Evolutionary conservation across 1,140 invertebrate genomes (phyloP).

Genomic region (Mesaphorura yosii): DNA sequence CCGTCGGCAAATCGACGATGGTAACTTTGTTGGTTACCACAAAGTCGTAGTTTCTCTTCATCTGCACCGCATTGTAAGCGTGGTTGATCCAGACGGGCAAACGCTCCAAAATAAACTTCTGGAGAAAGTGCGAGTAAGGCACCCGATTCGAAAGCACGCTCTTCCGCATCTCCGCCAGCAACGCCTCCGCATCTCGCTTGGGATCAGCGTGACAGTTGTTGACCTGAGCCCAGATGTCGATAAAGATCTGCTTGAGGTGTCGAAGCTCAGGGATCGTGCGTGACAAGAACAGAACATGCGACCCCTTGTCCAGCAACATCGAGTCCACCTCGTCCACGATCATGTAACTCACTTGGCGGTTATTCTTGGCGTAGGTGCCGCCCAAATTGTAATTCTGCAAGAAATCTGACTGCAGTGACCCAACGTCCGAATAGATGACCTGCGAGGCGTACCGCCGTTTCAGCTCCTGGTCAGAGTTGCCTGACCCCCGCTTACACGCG

Average conservation of each 20-base stretch:
- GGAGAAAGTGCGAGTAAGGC: background rate
- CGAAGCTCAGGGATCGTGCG: constrained; percentile 10
- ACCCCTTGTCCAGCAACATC: constrained; percentile 22
- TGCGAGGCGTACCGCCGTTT: constrained; percentile 3
- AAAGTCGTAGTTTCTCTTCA: background rate
- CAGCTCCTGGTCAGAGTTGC: too few species aligned
- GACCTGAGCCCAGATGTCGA: constrained; percentile 21
- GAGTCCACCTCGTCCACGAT: constrained; percentile 25
- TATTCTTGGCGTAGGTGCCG: background rate
- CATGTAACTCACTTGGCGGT: background rate
- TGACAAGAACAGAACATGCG: constrained; percentile 13
- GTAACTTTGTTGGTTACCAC: constrained; percentile 26
- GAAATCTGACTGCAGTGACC: constrained; percentile 13
- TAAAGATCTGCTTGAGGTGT: background rate
- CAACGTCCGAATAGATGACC: constrained; percentile 13
- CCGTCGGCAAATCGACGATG: constrained; percentile 37
- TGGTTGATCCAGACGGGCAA: background rate
- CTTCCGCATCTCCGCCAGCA: too few species aligned
- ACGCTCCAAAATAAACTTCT: background rate
- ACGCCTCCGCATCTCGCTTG: too few species aligned
- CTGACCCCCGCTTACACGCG: background rate
- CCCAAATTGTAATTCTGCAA: constrained; percentile 8
- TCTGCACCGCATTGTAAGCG: background rate
- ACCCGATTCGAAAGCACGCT: too few species aligned
- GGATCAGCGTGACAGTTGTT: too few species aligned